Base-by-base conservation (phyloP, 2,113 vertebrate genomes). In the Scortum barcoo region DNA sequence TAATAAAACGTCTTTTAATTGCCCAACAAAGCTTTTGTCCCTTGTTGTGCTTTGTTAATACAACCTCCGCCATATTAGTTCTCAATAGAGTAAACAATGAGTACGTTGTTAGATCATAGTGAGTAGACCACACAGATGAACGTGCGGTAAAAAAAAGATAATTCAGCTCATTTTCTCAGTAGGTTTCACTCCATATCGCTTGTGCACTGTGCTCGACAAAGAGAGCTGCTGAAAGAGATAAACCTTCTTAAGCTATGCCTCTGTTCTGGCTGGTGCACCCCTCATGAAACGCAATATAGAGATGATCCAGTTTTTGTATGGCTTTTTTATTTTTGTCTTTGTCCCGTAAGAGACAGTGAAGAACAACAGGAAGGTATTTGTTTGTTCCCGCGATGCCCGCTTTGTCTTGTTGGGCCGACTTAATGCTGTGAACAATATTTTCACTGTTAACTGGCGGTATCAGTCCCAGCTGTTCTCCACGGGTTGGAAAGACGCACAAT, bases 301-400 rank as follows among this genome's bases (percentile, higher is more conserved):
- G 51, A 61, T 61, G 73, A 88, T 90, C 71, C 42, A 10, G 69
- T 91, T 90, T 61, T 81, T 77, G 3, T 17, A 3, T 11, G 1
- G 16, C 13, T 78, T 76, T 74, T 20, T 76, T 66, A 38, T 69
- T 40, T 24, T 76, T 71, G 66, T 80, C 68, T 85, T 73, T 84
- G 72, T 73, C 11, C 36, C 36, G 7, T 12, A 73, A 40, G 16
- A 40, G 48, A 69, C 17, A 11, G 62, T 67, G 44, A 70, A 65
- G 60, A 90, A 92, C 75, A 88, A 80, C 40, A 69, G 66, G 38
- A 42, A 72, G 67, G 65, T 30, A 51, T 84, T 79, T 84, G 14
- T 79, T 81, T 79, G 60, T 87, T 78, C 33, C 33, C 57, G 61
- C 0, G 1, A 42, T 72, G 73, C 33, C 36, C 8, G 62, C 33